These are phyloP conservation scores for Herminia tarsipennalis DNA, from an alignment of 2,888 invertebrate species.

Conservation along the genomic window DNA sequence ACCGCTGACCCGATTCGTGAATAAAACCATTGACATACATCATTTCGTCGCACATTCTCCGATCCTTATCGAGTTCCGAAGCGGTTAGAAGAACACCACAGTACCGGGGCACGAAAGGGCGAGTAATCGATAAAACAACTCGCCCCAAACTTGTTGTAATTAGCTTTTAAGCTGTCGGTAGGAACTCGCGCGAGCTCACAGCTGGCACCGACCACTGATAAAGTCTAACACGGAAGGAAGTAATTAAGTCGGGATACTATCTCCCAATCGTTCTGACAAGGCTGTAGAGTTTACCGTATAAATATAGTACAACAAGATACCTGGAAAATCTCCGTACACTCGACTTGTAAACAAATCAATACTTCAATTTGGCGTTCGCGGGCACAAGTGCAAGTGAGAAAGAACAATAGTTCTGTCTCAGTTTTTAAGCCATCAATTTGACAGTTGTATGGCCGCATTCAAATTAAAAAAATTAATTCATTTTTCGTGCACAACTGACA, in stretches of 20 bases:
- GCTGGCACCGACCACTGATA: conserved; percentile 77
- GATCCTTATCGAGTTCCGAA: conserved; percentile 64
- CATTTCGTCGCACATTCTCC: conserved; percentile 66
- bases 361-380: conserved; percentile 68
- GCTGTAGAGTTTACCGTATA: conserved; percentile 64
- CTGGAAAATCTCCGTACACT: conserved; percentile 57
- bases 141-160: conserved; percentile 66
- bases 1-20: conserved; percentile 67
- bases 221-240: conserved; percentile 75
- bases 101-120: conserved; percentile 62
- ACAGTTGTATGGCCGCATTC: conserved; percentile 22
- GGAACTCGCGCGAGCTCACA: conserved; percentile 59
- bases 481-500: too few species aligned
- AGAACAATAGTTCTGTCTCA: conserved; percentile 18
- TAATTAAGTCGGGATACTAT: conserved; percentile 78
- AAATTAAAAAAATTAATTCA: not conserved
- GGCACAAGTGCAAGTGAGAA: conserved; percentile 45
- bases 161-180: conserved; percentile 71
- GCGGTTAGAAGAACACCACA: conserved; percentile 50
- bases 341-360: conserved; percentile 84
- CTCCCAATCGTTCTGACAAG: conserved; percentile 78
- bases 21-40: conserved; percentile 60
- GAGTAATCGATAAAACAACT: conserved; percentile 80
- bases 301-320: conserved; percentile 61
- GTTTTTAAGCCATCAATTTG: conserved; percentile 28